These are phyloP conservation scores for Ceratitis capitata DNA, from an alignment of 1,140 invertebrate genomes.

Conservation along the genomic window DNA sequence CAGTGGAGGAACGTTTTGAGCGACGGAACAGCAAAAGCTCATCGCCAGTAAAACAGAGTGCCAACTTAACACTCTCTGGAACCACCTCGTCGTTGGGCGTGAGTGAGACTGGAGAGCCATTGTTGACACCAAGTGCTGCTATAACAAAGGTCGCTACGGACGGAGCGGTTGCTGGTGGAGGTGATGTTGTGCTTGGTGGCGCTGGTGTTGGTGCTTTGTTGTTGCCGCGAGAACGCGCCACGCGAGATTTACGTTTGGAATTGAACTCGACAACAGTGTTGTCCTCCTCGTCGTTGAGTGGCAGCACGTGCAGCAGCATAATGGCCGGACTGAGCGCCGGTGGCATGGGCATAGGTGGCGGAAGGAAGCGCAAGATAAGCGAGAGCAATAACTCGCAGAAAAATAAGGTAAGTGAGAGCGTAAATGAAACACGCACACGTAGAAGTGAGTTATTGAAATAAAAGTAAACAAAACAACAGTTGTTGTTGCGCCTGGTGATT, in stretches of 20 bases:
- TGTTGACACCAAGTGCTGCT: background rate
- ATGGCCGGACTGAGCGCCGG: conserved; percentile 46
- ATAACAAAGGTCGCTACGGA: background rate
- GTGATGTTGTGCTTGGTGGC: conserved; percentile 47
- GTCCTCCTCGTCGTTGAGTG: conserved; percentile 48
- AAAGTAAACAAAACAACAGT: background rate
- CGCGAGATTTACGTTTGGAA: conserved; percentile 58
- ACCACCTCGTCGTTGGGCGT: background rate
- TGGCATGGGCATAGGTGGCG: conserved; percentile 55
- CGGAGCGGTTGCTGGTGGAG: background rate
- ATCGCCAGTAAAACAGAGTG: conserved; percentile 35
- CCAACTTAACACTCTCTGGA: conserved; percentile 9
- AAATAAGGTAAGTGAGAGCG: conserved; percentile 55
- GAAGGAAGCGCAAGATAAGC: conserved; percentile 67
- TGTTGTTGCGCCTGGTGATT: background rate
- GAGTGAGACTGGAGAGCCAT: background rate
- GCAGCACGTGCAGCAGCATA: conserved; percentile 55
- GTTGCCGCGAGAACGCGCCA: conserved; percentile 44
- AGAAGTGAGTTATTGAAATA: background rate
- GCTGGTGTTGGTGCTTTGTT: conserved; percentile 51
- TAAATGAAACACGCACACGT: background rate
- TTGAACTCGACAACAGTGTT: conserved; percentile 46
- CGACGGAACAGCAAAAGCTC: background rate
- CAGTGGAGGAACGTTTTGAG: background rate
- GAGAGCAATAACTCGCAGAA: conserved; percentile 64